phyloP scores from a whole-genome alignment of 2,888 invertebrate species.

The Allygus modestus region DNA sequence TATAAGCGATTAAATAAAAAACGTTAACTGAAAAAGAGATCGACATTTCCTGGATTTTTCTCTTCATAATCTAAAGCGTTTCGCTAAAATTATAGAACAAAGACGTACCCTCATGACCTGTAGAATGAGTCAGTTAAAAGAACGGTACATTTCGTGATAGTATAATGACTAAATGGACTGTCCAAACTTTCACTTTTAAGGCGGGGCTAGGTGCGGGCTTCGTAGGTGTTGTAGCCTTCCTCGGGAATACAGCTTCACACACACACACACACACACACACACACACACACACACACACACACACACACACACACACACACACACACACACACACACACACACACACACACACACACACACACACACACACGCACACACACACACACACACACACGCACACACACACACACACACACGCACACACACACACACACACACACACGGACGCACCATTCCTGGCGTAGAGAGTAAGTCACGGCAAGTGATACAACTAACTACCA shows the following conservation, averaged over 20 bases:
- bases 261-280: neutral
- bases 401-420: neutral
- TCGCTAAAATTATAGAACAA: too few relatives aligned
- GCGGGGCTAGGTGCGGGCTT: neutral
- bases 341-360: neutral
- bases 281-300: conserved; percentile 16
- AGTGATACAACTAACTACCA: neutral
- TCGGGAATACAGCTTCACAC: neutral
- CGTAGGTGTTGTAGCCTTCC: neutral
- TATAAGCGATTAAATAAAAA: too few relatives aligned
- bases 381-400: neutral
- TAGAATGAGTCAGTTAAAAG: neutral
- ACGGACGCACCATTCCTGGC: neutral
- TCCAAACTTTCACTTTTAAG: conserved; percentile 14
- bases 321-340: neutral
- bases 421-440: neutral
- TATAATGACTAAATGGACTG: conserved; percentile 17
- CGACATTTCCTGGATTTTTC: too few relatives aligned
- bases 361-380: neutral
- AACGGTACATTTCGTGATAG: neutral
- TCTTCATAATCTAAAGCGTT: too few relatives aligned
- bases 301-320: neutral
- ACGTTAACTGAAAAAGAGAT: too few relatives aligned
- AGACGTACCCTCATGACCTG: neutral
- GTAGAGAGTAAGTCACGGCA: conserved; percentile 13